These are phyloP conservation scores for Bos javanicus DNA, from an alignment of 2,113 vertebrate species.

Conservation along the genomic window DNA sequence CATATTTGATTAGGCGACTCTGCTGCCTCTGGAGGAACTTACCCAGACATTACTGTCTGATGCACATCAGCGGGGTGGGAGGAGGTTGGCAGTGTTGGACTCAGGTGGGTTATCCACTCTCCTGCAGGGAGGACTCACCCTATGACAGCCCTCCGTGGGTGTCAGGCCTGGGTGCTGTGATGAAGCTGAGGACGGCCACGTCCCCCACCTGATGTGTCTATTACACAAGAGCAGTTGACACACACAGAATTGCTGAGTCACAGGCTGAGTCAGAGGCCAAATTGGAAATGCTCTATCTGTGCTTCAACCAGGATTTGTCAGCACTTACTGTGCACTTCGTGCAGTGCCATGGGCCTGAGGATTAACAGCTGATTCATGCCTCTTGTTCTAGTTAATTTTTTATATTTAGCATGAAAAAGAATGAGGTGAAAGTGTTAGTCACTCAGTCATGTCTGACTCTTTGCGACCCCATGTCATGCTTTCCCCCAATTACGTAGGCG, in stretches of 20 bases:
- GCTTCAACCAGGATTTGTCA: background rate
- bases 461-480: background rate
- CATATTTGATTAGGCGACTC: conserved; percentile 22
- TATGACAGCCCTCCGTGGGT: background rate
- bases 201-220: background rate
- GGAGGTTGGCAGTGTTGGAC: background rate
- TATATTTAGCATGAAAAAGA: background rate
- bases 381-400: background rate
- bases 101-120: background rate
- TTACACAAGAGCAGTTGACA: background rate
- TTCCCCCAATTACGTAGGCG: background rate
- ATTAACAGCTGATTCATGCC: background rate
- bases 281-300: background rate
- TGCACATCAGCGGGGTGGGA: background rate
- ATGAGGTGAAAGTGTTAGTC: background rate
- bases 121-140: background rate
- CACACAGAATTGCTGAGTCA: conserved; percentile 38
- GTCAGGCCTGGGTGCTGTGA: background rate
- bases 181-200: background rate
- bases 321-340: background rate
- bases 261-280: conserved; percentile 11
- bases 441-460: background rate
- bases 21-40: background rate
- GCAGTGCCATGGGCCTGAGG: background rate
- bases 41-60: background rate